Evolutionary conservation across 1,140 invertebrate genomes (phyloP).

Genomic region (Macrocentrus cingulum): DNA sequence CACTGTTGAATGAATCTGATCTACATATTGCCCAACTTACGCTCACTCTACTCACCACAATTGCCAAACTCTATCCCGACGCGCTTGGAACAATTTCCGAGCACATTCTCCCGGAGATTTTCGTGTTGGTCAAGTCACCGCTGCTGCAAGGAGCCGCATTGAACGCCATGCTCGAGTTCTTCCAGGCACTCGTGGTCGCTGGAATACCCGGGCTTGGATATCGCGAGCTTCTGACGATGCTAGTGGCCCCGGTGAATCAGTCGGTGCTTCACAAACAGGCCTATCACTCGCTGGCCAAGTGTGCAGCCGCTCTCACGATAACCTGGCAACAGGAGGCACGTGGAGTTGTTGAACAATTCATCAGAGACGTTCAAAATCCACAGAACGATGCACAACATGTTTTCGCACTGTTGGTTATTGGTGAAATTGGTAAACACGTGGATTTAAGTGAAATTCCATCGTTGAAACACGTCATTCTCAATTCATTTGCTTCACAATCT

Average conservation of each 20-base stretch:
- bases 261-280: slow-evolving; percentile 72
- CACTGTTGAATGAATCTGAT: slow-evolving; percentile 90
- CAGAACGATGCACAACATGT: slow-evolving; percentile 81
- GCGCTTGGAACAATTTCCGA: slow-evolving; percentile 69
- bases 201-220: slow-evolving; percentile 79
- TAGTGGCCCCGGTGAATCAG: slow-evolving; percentile 66
- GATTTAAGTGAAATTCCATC: slow-evolving; percentile 80
- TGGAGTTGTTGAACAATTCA: slow-evolving; percentile 82
- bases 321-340: slow-evolving; percentile 73
- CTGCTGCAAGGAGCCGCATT: slow-evolving; percentile 85
- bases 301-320: slow-evolving; percentile 88
- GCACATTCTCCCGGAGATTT: slow-evolving; percentile 80
- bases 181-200: slow-evolving; percentile 83
- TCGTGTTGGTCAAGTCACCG: slow-evolving; percentile 86
- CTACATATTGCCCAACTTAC: slow-evolving; percentile 94
- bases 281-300: slow-evolving; percentile 91
- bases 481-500: slow-evolving; percentile 75
- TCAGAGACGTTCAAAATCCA: slow-evolving; percentile 78
- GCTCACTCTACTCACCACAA: slow-evolving; percentile 74
- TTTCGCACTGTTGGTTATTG: slow-evolving; percentile 90
- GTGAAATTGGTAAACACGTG: slow-evolving; percentile 92
- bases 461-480: slow-evolving; percentile 73
- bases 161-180: slow-evolving; percentile 86
- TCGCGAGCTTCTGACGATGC: slow-evolving; percentile 73
- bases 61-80: slow-evolving; percentile 70